These are phyloP conservation scores for Cheilosia scutellata DNA, from an alignment of 2,888 invertebrate species.

Conservation along the genomic window DNA sequence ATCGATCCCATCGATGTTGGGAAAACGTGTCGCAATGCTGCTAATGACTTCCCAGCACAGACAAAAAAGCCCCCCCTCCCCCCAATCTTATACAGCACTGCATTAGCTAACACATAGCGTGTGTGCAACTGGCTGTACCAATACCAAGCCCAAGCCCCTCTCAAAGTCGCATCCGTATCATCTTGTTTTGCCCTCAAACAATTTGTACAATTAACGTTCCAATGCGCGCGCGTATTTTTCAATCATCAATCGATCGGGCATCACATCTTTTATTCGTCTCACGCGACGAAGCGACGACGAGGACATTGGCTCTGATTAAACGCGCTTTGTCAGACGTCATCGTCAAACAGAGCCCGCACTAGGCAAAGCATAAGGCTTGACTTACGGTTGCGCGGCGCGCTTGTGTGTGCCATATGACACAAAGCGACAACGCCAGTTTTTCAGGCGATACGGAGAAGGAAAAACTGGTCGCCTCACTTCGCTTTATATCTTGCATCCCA, in stretches of 20 bases:
- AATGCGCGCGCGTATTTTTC: conserved; percentile 71
- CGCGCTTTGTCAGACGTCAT: conserved; percentile 23
- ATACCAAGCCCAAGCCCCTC: not conserved
- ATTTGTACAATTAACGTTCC: conserved; percentile 76
- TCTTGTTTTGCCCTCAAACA: conserved; percentile 70
- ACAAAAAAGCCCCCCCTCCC: conserved; percentile 1
- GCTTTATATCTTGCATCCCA: conserved; percentile 48
- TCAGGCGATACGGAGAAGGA: conserved; percentile 39
- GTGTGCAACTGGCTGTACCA: not conserved
- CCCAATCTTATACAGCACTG: conserved; percentile 43
- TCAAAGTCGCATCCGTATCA: conserved; percentile 13
- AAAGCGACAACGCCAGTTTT: not conserved
- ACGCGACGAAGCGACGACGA: conserved; percentile 44
- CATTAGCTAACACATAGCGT: conserved; percentile 46
- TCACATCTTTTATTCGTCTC: conserved; percentile 53
- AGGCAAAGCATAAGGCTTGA: conserved; percentile 25
- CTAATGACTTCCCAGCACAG: conserved; percentile 63
- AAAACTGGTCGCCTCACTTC: conserved; percentile 64
- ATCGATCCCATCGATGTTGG: conserved; percentile 63
- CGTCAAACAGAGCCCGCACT: not conserved
- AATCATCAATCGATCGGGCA: conserved; percentile 70
- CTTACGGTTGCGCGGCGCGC: conserved; percentile 10
- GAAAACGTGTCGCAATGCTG: conserved; percentile 74
- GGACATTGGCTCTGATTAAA: conserved; percentile 53
- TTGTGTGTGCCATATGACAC: conserved; percentile 43